Evolutionary conservation across 2,888 invertebrate species (phyloP).

Genomic region (Melanophora roralis): DNA sequence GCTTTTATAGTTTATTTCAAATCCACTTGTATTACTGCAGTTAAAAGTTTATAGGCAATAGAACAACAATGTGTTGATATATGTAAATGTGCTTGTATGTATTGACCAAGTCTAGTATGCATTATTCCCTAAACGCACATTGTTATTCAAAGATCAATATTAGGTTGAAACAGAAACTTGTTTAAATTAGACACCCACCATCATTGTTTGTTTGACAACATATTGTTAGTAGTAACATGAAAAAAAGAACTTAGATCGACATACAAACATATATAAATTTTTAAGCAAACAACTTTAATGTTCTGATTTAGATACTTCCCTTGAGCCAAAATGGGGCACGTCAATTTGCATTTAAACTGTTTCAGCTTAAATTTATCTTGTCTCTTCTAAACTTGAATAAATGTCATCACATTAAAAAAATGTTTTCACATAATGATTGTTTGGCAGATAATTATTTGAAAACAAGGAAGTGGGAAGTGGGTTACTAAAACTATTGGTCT

Average conservation of each 20-base stretch:
- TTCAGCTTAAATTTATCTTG: neutral
- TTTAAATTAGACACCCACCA: slow-evolving; percentile 58
- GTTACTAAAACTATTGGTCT: too few relatives aligned
- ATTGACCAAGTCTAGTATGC: slow-evolving; percentile 41
- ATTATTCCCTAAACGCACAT: slow-evolving; percentile 59
- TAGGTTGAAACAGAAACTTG: slow-evolving; percentile 40
- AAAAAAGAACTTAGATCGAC: too few relatives aligned
- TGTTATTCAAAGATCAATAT: slow-evolving; percentile 40
- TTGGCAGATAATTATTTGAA: too few relatives aligned
- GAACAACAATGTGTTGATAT: neutral
- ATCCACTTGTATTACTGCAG: slow-evolving; percentile 28
- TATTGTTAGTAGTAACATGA: neutral
- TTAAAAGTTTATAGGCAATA: neutral
- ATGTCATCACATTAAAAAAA: too few relatives aligned
- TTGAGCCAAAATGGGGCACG: neutral
- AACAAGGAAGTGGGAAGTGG: too few relatives aligned
- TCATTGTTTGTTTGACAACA: slow-evolving; percentile 51
- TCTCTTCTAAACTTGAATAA: neutral
- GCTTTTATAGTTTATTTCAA: slow-evolving; percentile 50
- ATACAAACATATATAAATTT: too few relatives aligned
- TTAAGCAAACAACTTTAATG: too few relatives aligned
- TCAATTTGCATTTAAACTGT: neutral
- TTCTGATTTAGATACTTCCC: neutral
- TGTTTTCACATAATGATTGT: too few relatives aligned
- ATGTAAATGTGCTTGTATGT: neutral